Conservation (phyloP, 2,797 vertebrate genomes). For the Gymnoscopelus braueri region DNA sequence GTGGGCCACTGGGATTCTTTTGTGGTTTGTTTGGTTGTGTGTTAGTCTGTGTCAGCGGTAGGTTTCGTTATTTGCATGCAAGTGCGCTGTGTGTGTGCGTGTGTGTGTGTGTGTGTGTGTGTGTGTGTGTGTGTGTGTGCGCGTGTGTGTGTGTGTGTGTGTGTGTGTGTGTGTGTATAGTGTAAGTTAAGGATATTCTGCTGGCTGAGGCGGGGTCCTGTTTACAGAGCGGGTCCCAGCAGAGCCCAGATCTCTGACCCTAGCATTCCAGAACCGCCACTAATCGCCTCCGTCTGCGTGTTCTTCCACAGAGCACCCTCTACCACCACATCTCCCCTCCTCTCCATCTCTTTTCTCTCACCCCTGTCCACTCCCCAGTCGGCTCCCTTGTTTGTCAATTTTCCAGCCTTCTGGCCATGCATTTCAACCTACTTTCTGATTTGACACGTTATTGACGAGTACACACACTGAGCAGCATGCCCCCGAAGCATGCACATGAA, state of each 20-base stretch:
- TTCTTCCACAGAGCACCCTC: conserved; percentile 60
- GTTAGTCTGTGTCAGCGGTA: conserved; percentile 45
- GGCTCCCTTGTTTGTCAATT: conserved; percentile 48
- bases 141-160: conserved; percentile 20
- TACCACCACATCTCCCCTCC: conserved; percentile 57
- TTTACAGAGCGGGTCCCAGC: conserved; percentile 81
- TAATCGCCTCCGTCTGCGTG: conserved; percentile 80
- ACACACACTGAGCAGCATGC: conserved; percentile 23
- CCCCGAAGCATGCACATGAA: conserved; percentile 38
- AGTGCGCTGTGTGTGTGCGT: conserved; percentile 53
- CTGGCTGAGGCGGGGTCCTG: conserved; percentile 74
- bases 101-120: conserved; percentile 36
- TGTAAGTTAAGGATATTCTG: conserved; percentile 52
- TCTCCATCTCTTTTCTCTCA: conserved; percentile 57
- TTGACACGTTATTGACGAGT: conserved; percentile 45
- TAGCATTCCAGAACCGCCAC: conserved; percentile 81
- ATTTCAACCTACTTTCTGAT: conserved; percentile 44
- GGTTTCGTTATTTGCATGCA: conserved; percentile 64
- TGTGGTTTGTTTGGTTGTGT: conserved; percentile 65
- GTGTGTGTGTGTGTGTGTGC: conserved; percentile 10
- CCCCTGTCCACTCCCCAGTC: conserved; percentile 17
- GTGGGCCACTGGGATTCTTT: conserved; percentile 34
- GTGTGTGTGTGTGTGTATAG: conserved; percentile 6
- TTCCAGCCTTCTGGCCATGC: conserved; percentile 25
- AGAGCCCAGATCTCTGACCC: conserved; percentile 81